A percentile compares a stretch with the other conserved stretches of the same genome.
phyloP scores from a whole-genome alignment of 1,140 invertebrate species.

The Trachymyrmex cornetzi region DNA sequence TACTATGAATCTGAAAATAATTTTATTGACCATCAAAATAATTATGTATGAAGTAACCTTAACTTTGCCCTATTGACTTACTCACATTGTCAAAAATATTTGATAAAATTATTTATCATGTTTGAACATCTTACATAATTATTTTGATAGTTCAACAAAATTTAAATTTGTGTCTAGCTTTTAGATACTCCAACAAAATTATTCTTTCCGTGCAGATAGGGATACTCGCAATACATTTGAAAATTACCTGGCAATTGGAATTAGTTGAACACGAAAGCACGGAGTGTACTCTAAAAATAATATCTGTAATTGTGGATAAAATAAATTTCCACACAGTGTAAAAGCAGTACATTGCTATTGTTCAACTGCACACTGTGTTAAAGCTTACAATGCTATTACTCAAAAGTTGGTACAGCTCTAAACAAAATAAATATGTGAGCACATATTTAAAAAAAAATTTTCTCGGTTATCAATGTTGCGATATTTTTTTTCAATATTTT shows the following conservation, averaged over 20 bases:
- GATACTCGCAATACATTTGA: not conserved
- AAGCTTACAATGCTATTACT: not conserved
- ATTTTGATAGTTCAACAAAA: too few species aligned
- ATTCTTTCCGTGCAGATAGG: too few species aligned
- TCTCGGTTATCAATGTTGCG: not conserved
- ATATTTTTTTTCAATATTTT: slow-evolving; percentile 34
- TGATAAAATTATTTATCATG: too few species aligned
- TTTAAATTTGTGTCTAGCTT: too few species aligned
- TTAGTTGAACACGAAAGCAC: not conserved
- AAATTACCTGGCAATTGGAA: not conserved
- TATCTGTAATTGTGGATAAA: not conserved
- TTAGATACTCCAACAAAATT: too few species aligned
- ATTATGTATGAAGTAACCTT: too few species aligned
- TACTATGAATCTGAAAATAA: too few species aligned
- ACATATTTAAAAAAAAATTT: slow-evolving; percentile 13
- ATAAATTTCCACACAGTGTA: not conserved
- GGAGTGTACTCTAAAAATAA: not conserved
- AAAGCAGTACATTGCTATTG: not conserved
- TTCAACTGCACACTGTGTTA: not conserved
- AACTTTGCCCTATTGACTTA: too few species aligned
- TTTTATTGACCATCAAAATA: too few species aligned
- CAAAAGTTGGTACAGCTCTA: not conserved
- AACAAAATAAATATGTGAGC: not conserved
- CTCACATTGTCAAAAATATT: too few species aligned
- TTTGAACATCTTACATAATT: too few species aligned